These are phyloP conservation scores for Hydropsyche tenuis DNA, from an alignment of 1,140 invertebrate genomes.

Conservation along the genomic window DNA sequence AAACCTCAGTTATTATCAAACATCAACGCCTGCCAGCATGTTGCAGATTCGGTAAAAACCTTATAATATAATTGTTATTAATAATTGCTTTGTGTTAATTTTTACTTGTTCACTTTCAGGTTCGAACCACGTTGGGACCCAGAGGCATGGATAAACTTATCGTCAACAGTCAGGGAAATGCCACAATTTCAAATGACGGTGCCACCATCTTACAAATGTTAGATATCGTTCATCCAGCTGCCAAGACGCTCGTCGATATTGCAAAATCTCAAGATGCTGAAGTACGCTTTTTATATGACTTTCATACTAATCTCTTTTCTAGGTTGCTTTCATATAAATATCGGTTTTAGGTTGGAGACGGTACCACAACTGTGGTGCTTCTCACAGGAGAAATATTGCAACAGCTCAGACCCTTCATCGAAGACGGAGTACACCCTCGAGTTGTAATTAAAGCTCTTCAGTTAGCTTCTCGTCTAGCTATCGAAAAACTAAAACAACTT, in stretches of 20 bases:
- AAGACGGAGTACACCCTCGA: constrained; percentile 96
- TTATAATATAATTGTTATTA: constrained; percentile 22
- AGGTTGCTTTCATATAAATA: not conserved
- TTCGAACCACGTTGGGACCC: constrained; percentile 95
- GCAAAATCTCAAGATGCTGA: constrained; percentile 99
- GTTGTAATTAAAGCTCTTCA: constrained; percentile 89
- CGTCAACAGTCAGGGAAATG: constrained; percentile 85
- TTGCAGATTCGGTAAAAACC: constrained; percentile 86
- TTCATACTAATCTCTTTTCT: not conserved
- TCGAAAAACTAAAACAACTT: constrained; percentile 86
- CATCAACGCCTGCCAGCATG: constrained; percentile 98
- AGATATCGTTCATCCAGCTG: constrained; percentile 97
- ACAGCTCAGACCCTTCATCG: constrained; percentile 93
- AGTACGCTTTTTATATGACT: constrained; percentile 61
- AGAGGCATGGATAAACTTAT: constrained; percentile 99
- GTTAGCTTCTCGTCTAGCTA: constrained; percentile 78
- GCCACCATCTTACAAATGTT: constrained; percentile 98
- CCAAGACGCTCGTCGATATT: constrained; percentile 97
- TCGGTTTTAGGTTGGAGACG: constrained; percentile 93
- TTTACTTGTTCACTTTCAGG: constrained; percentile 50
- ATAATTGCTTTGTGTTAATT: constrained; percentile 13
- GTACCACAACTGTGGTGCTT: constrained; percentile 95
- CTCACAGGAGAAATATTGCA: constrained; percentile 96
- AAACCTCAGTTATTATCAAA: constrained; percentile 97
- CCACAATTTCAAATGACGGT: constrained; percentile 99